Evolutionary conservation across 30 jellyfish, hydroid and myxozoan genomes (phyloP), one percentile per base, ranked within the genome.

Genomic region (Rhopilema esculentum): DNA sequence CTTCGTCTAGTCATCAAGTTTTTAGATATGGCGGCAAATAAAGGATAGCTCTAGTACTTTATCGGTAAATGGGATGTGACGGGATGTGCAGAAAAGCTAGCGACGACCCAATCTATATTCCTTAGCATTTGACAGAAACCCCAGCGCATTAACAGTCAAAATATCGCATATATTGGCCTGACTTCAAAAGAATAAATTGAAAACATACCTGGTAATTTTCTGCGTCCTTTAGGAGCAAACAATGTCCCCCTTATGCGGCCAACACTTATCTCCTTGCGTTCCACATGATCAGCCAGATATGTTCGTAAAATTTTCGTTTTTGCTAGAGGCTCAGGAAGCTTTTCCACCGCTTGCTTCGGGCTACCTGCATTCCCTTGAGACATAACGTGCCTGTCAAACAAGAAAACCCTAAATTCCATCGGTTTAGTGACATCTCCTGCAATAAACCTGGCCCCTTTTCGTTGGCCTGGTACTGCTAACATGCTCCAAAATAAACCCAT

Each of bases 401-500:
- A 52, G 70, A 69, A 29, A 0, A 85, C 67, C n/a, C 27, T 25
- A 77, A 73, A 85, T 24, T 74, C 49, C 84, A 64, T 53, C 1
- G 94, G 88, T 75, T 53, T 75, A 1, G 63, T 31, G 19, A 85
- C 73, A 48, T 31, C 72, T 49, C 70, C 26, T 31, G 83, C 49
- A 0, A 68, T 75, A 22, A 40, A 85, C 19, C 94, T 75, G 1
- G 53, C 12, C 0, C 94, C 94, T 63, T 31, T 85, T 49, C 94
- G 22, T 53, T 74, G 87, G n/a, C 83, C 75, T 33, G 94, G 88
- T 23, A 66, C 84, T 72, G 83, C 88, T n/a, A 63, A n/a, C 88
- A 85, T 73, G 72, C 94, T 85, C 94, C 94, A 85, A 66, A 85
- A 85, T 65, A 85, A 65, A 24, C 94, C 94, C 94, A 85, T 85